Percentiles rank a stretch among this genome's conserved stretches.
These are phyloP conservation scores for Pollicipes pollicipes DNA, from an alignment of 1,140 invertebrate species.

Conservation along the genomic window DNA sequence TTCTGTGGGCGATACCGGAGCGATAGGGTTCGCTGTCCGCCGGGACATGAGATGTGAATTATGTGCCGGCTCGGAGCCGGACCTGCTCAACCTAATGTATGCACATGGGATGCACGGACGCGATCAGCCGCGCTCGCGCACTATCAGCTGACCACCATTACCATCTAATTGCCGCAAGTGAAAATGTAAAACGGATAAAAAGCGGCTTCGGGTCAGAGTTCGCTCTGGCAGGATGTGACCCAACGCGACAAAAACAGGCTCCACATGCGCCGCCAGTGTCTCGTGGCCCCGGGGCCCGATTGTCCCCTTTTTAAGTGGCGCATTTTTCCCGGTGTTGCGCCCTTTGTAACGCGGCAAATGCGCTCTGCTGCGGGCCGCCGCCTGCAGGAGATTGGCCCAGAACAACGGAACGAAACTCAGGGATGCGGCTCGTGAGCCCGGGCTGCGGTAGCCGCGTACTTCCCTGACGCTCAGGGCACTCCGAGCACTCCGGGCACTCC, in stretches of 20 bases:
- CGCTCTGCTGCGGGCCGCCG: not conserved
- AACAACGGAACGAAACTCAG: no score
- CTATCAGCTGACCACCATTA: not conserved
- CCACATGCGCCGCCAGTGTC: no score
- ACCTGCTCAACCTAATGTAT: not conserved
- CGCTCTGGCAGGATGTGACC: not conserved
- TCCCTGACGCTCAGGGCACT: no score
- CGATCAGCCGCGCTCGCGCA: no score
- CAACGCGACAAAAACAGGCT: not conserved
- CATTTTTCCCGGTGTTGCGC: not conserved
- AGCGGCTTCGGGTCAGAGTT: not conserved
- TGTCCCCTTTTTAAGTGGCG: not conserved
- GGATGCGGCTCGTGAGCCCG: no score
- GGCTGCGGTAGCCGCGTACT: no score
- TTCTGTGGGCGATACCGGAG: not conserved
- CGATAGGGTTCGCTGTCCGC: not conserved
- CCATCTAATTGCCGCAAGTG: not conserved
- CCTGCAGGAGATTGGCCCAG: no score
- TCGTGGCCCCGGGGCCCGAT: no score
- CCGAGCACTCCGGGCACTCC: no score
- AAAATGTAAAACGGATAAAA: not conserved
- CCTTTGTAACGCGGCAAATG: not conserved
- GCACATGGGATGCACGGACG: not conserved
- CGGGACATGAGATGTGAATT: not conserved
- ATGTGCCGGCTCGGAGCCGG: not conserved